Conservation (phyloP, 2,888 invertebrate genomes). For the Harpalus rubripes region DNA sequence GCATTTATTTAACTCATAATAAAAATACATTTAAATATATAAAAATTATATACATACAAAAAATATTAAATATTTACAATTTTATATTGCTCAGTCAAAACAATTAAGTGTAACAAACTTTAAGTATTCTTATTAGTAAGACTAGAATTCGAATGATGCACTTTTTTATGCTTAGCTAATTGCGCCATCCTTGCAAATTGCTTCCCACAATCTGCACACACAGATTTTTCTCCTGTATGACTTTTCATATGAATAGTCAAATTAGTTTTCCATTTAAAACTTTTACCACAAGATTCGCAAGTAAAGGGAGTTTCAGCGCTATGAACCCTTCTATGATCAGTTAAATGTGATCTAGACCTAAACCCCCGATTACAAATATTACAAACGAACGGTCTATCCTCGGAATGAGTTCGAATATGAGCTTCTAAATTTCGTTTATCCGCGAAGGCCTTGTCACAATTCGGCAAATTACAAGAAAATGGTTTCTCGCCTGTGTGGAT, state of each 20-base stretch:
- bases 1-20: background rate
- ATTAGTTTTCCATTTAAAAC: conserved; percentile 75
- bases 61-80: conserved; percentile 7
- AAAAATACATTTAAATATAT: background rate
- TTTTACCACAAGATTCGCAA: conserved; percentile 74
- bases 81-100: conserved; percentile 1
- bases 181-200: conserved; percentile 60
- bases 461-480: conserved; percentile 73
- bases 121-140: conserved; percentile 11
- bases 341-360: conserved; percentile 74
- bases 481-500: conserved; percentile 76
- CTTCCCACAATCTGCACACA: conserved; percentile 62
- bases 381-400: conserved; percentile 73
- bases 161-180: conserved; percentile 53
- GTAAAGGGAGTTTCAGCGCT: conserved; percentile 71
- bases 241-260: conserved; percentile 74
- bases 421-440: conserved; percentile 76
- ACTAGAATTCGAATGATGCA: conserved; percentile 57
- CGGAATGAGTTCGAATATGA: conserved; percentile 74
- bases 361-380: conserved; percentile 73
- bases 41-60: background rate
- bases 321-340: conserved; percentile 74
- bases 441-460: conserved; percentile 75
- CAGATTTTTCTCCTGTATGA: conserved; percentile 70
- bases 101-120: conserved; percentile 19